Conservation (phyloP, 2,113 vertebrate species). For the Lanius ludovicianus region DNA sequence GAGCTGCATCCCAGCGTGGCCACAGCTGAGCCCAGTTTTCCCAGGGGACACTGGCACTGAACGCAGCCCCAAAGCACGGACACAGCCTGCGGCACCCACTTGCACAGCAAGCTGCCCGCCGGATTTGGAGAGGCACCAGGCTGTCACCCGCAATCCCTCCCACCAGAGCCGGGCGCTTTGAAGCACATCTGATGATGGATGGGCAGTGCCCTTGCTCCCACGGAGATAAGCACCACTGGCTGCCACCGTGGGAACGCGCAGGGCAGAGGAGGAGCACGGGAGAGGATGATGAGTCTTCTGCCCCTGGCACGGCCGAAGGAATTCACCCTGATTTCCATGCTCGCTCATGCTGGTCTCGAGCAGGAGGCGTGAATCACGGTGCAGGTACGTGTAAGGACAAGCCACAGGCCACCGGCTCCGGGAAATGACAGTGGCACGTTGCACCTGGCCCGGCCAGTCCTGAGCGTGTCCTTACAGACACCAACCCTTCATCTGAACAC, state of each 20-base stretch:
- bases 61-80: fast-evolving
- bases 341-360: background rate
- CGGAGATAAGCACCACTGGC: background rate
- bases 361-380: background rate
- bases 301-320: background rate
- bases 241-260: background rate
- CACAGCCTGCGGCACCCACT: fast-evolving
- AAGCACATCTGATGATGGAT: background rate
- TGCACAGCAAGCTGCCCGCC: fast-evolving
- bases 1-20: background rate
- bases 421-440: background rate
- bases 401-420: background rate
- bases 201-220: background rate
- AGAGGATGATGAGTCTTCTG: background rate
- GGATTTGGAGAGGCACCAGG: fast-evolving
- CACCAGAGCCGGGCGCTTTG: background rate
- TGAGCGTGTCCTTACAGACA: background rate
- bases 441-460: background rate
- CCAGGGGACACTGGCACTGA: background rate
- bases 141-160: background rate
- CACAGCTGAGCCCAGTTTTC: background rate
- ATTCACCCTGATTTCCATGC: background rate
- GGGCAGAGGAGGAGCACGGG: background rate
- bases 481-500: fast-evolving
- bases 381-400: background rate